Conservation (phyloP, 1,140 invertebrate genomes). For the Drosophila sturtevanti region DNA sequence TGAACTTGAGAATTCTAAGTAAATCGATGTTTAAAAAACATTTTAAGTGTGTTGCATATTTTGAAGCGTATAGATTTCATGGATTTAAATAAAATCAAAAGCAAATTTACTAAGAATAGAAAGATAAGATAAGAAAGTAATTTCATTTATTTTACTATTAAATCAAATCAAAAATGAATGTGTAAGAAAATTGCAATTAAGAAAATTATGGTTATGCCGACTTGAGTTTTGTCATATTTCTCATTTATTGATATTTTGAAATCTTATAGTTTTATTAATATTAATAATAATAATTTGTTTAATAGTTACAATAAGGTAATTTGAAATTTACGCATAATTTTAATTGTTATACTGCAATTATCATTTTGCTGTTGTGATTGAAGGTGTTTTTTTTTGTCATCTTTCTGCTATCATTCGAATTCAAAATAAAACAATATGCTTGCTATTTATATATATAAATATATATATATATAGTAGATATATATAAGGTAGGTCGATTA, state of each 20-base stretch:
- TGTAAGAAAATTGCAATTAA: background rate
- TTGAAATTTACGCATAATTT: slow-evolving; percentile 55
- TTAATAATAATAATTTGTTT: slow-evolving; percentile 51
- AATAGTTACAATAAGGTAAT: slow-evolving; percentile 71
- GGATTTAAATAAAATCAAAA: too few species aligned
- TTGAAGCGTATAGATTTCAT: too few species aligned
- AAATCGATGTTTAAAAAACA: too few species aligned
- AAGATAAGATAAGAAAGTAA: too few species aligned
- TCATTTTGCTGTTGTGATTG: slow-evolving; percentile 50
- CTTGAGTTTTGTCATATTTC: slow-evolving; percentile 35
- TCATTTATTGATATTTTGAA: slow-evolving; percentile 76
- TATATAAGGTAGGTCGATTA: slow-evolving; percentile 20
- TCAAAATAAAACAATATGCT: slow-evolving; percentile 54
- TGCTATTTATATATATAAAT: slow-evolving; percentile 41
- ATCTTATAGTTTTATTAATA: slow-evolving; percentile 64
- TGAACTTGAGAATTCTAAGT: too few species aligned
- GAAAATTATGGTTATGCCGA: background rate
- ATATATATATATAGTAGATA: slow-evolving; percentile 27
- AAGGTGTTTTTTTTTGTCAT: slow-evolving; percentile 23
- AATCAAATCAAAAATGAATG: background rate
- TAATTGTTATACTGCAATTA: slow-evolving; percentile 41
- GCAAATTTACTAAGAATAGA: too few species aligned
- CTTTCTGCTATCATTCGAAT: slow-evolving; percentile 40
- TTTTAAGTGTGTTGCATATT: too few species aligned
- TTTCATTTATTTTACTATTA: too few species aligned